Percentiles rank a stretch among this genome's conserved stretches.
These are phyloP conservation scores for Pygmarrhopalites habei DNA, from an alignment of 1,140 invertebrate genomes.

Conservation along the genomic window DNA sequence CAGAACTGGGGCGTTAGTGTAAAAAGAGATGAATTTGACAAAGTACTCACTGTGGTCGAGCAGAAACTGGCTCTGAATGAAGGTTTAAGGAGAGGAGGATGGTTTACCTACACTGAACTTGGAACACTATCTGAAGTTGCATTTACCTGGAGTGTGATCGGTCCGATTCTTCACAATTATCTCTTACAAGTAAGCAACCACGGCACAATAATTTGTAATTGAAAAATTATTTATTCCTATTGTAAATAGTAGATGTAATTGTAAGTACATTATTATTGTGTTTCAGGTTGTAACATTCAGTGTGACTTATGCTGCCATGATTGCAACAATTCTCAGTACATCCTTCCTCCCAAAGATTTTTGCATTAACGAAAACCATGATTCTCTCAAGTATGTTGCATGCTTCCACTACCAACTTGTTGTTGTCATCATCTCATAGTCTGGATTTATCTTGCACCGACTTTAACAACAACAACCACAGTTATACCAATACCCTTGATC, in stretches of 20 bases:
- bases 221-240: too few relatives aligned
- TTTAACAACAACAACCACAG: too few relatives aligned
- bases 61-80: conserved; percentile 60
- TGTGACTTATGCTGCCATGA: conserved; percentile 21
- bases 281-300: conserved; percentile 23
- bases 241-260: too few relatives aligned
- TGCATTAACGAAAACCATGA: conserved; percentile 9
- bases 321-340: conserved; percentile 25
- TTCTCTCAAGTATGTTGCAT: not conserved
- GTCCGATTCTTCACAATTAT: conserved; percentile 24
- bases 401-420: not conserved
- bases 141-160: conserved; percentile 20
- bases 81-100: conserved; percentile 59
- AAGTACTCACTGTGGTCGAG: conserved; percentile 60
- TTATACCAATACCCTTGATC: too few relatives aligned
- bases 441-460: too few relatives aligned
- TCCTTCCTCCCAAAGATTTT: conserved; percentile 24
- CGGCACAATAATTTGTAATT: not conserved
- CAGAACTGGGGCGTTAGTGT: conserved; percentile 81
- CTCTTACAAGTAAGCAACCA: conserved; percentile 20
- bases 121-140: conserved; percentile 37
- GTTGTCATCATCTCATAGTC: not conserved
- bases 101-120: conserved; percentile 79
- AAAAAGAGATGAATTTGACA: conserved; percentile 60
- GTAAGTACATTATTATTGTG: not conserved